Evolutionary conservation across 2,888 invertebrate species (phyloP).

Genomic region (Hedya salicella): DNA sequence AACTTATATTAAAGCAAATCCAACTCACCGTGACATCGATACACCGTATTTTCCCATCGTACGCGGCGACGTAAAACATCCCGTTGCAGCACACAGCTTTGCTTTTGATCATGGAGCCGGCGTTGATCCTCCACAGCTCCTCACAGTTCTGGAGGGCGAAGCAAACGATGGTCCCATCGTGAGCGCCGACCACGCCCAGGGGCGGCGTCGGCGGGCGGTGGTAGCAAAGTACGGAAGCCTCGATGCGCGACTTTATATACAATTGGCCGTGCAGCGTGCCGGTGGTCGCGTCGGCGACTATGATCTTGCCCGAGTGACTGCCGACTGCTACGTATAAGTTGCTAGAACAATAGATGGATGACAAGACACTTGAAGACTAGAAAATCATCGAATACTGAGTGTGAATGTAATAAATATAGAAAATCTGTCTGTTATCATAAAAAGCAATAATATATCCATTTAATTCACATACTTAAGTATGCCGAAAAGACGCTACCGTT

Average conservation of each 20-base stretch:
- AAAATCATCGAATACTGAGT: too few relatives aligned
- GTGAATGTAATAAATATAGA: too few relatives aligned
- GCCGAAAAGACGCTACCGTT: too few relatives aligned
- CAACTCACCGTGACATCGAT: constrained; percentile 80
- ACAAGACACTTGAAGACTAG: constrained; percentile 1
- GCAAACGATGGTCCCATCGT: constrained; percentile 90
- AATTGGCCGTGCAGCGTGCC: constrained; percentile 81
- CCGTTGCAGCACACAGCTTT: constrained; percentile 68
- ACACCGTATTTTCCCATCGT: constrained; percentile 88
- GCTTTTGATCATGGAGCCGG: constrained; percentile 88
- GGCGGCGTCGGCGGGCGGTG: constrained; percentile 53
- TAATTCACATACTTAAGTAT: too few relatives aligned
- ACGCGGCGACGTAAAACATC: constrained; percentile 88
- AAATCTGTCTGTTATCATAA: too few relatives aligned
- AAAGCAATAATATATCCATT: too few relatives aligned
- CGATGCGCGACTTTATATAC: constrained; percentile 88
- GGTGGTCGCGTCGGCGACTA: constrained; percentile 83
- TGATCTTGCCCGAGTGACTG: constrained; percentile 89
- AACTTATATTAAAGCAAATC: constrained; percentile 19
- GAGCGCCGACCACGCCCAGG: constrained; percentile 89
- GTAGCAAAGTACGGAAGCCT: constrained; percentile 86
- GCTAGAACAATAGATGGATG: constrained; percentile 56
- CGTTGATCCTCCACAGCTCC: constrained; percentile 86
- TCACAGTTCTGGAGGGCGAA: constrained; percentile 82
- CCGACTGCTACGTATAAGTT: constrained; percentile 72